Evolutionary conservation across 2,888 invertebrate genomes (phyloP), one percentile per base, ranked within the genome.

Genomic region (Cryptocephalus primarius): DNA sequence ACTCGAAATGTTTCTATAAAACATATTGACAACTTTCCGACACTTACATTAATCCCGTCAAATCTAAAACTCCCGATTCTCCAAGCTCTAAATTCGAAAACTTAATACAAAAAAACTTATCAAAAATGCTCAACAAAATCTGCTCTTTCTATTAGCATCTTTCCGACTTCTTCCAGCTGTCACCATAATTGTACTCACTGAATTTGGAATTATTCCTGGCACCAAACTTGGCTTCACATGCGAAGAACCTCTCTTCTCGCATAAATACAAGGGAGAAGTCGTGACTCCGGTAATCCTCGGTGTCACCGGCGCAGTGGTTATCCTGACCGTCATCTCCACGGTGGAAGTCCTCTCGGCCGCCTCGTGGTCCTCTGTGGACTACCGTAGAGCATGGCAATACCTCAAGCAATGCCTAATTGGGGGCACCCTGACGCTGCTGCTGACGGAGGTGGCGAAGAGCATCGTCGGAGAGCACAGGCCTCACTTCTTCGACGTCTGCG

Each of bases 401-500:
- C 58, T 62, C 50, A 63, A 63, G 22, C 80, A 84, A 60, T 83
- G 80, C 56, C 66, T 79, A 8, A 75, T 81, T 48, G 85, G 83
- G 0, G 66, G 79, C 0, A 67, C 76, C 33, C 72, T 81, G 49
- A 77, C 81, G 44, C 65, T 83, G 32, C 72, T 83, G 39, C 65
- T 83, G 8, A 72, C 79, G n/a, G 80, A 81, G 60, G 71, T 79
- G 14, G 72, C 76, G 34, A 86, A 88, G 66, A 74, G 80, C 12
- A 68, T 83, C 11, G 74, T 84, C 4, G 84, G 83, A 0, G 54
- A 55, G 42, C 54, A 54, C 32, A 40, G 88, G 49, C 88, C 88
- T 0, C 85, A 85, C 54, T 88, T 87, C 69, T 75, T 87, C 48
- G 80, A 82, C 56, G 75, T 83, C 1, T 88, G 88, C 64, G 67